A percentile compares a stretch with the other conserved stretches of the same genome.
Evolutionary conservation across 2,888 invertebrate genomes (phyloP).

Genomic region (Pachycephus smyrnensis): DNA sequence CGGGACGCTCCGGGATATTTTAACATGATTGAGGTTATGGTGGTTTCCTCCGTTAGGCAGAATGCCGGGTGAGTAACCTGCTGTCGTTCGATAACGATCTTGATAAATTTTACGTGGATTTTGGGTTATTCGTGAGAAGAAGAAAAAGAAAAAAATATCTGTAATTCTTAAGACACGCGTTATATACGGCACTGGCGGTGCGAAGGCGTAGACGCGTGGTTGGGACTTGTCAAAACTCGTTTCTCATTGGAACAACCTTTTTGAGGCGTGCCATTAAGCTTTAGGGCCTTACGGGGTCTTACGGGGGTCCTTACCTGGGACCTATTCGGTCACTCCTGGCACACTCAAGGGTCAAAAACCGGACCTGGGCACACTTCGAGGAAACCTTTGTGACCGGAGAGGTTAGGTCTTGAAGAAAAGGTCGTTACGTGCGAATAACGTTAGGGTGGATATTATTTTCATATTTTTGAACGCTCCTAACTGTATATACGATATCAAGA

Average conservation of each 20-base stretch:
- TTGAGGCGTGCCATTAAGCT: constrained; percentile 5
- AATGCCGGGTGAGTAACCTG: not conserved
- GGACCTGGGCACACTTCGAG: constrained; percentile 43
- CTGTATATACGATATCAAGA: not conserved
- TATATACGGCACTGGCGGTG: not conserved
- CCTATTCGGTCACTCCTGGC: constrained; percentile 33
- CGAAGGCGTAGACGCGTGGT: constrained; percentile 59
- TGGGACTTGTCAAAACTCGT: constrained; percentile 64
- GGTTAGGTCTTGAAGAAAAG: not conserved
- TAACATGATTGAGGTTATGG: not conserved
- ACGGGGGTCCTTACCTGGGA: constrained; percentile 45
- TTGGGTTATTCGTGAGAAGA: not conserved
- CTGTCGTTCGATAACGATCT: not conserved
- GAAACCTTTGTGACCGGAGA: not conserved
- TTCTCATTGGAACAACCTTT: constrained; percentile 29
- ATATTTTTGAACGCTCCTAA: not conserved
- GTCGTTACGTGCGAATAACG: not conserved
- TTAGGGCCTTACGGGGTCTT: constrained; percentile 27
- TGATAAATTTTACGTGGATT: not conserved
- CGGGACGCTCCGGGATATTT: not conserved
- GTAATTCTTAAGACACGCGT: not conserved
- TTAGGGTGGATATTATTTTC: not conserved
- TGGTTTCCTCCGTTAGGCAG: not conserved
- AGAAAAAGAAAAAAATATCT: not conserved
- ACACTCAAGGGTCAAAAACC: constrained; percentile 59